Evolutionary conservation across 2,888 invertebrate genomes (phyloP).

Genomic region (Dicyrtomina minuta): DNA sequence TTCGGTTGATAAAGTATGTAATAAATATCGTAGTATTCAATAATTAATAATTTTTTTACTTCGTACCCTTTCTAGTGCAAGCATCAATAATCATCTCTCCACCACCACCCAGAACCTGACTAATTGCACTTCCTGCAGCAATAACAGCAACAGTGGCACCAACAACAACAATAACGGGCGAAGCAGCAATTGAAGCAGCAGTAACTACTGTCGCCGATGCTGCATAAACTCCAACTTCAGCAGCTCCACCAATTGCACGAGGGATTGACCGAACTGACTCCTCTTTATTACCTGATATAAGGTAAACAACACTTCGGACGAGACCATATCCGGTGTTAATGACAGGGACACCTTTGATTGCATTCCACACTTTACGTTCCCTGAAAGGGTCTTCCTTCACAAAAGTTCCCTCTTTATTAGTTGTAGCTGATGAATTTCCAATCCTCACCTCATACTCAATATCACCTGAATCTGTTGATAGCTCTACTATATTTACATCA

Average conservation of each 20-base stretch:
- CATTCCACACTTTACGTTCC: constrained; percentile 40
- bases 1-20: too few species aligned
- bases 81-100: constrained; percentile 33
- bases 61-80: not conserved
- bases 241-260: constrained; percentile 23
- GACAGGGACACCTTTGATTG: constrained; percentile 33
- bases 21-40: not conserved
- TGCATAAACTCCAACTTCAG: constrained; percentile 8
- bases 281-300: constrained; percentile 36
- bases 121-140: constrained; percentile 31
- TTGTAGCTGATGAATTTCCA: too few species aligned
- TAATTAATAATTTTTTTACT: not conserved
- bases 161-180: not conserved
- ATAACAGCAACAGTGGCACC: not conserved
- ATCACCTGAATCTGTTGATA: too few species aligned
- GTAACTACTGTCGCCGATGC: not conserved
- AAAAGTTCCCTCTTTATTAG: too few species aligned
- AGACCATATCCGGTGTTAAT: constrained; percentile 41
- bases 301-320: constrained; percentile 34
- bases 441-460: too few species aligned
- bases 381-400: not conserved
- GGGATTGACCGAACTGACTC: constrained; percentile 29
- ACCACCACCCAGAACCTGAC: constrained; percentile 37
- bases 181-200: not conserved
- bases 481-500: too few species aligned